Evolutionary conservation across 2,113 vertebrate species (phyloP), one percentile per base, ranked within the genome.

Genomic region (Chascanopsetta lugubris): DNA sequence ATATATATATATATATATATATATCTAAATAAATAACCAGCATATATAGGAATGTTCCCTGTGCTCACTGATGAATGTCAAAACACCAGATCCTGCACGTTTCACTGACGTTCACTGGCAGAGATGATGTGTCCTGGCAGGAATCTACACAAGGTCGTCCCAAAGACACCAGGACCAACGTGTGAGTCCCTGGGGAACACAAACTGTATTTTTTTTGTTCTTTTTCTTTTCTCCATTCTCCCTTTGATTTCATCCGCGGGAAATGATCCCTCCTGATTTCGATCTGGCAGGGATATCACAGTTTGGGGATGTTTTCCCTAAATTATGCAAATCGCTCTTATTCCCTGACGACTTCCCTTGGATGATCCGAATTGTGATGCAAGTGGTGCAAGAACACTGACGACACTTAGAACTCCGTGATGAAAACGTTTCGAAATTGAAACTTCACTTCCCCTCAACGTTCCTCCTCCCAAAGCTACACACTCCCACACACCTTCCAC

Each of bases 301-400:
- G n/a, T n/a, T n/a, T n/a, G n/a, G n/a, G n/a, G 42, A 49, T 20
- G 22, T 9, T 18, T 66, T 61, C 25, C 20, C 43, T 11, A 29
- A 40, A 63, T 60, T 51, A 43, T 77, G 26, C 36, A 53, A 43
- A 66, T 29, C 38, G 34, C 20, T 50, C 8, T 50, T 2, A 17
- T 58, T 32, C 30, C 64, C 22, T 27, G n/a, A 2, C 17, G 11
- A 27, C 4, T 38, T 13, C n/a, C 5, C 17, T 22, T 2, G n/a
- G 48, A 60, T 74, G 60, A n/a, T n/a, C 59, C 11, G 5, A 56
- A 8, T 46, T 51, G 0, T 47, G 24, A 60, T 53, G 36, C 21
- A n/a, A n/a, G 17, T 15, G 21, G 46, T 50, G 3, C n/a, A 12
- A 10, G 1, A 55, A 49, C 25, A 46, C 11, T 10, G 20, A 43